Evolutionary conservation across 1,140 invertebrate genomes (phyloP).

Genomic region (Episyrphus balteatus): DNA sequence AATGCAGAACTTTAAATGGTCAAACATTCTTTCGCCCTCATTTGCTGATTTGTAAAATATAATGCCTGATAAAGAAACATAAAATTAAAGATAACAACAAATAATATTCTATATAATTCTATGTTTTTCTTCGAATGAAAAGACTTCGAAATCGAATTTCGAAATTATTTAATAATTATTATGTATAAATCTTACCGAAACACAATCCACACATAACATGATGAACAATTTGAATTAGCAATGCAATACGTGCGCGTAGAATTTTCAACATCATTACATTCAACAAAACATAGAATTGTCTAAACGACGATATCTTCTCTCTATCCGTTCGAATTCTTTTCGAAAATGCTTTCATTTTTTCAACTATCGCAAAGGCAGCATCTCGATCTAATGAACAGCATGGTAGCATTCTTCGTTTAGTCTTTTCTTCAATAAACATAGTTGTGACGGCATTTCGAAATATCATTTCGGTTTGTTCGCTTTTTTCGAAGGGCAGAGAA

Average conservation of each 20-base stretch:
- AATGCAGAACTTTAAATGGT: slow-evolving; percentile 54
- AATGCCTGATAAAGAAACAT: slow-evolving; percentile 20
- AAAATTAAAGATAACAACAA: slow-evolving; percentile 1
- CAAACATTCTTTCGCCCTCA: slow-evolving; percentile 51
- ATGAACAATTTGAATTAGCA: slow-evolving; percentile 48
- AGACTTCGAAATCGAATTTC: not conserved
- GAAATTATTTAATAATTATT: too few relatives aligned
- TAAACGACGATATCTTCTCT: slow-evolving; percentile 20
- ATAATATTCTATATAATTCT: not conserved
- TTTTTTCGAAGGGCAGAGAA: not conserved
- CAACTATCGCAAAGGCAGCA: slow-evolving; percentile 18
- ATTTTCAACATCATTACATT: slow-evolving; percentile 30
- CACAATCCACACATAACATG: slow-evolving; percentile 46
- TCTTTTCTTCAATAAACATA: slow-evolving; percentile 23
- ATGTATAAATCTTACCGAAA: slow-evolving; percentile 31
- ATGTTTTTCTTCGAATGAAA: not conserved
- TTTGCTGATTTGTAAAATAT: slow-evolving; percentile 49
- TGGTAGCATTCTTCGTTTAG: slow-evolving; percentile 21
- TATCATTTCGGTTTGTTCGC: slow-evolving; percentile 2
- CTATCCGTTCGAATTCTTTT: slow-evolving; percentile 14
- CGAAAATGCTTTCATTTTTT: slow-evolving; percentile 26
- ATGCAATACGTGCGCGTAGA: slow-evolving; percentile 33
- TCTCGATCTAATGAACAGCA: slow-evolving; percentile 17
- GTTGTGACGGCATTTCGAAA: slow-evolving; percentile 26
- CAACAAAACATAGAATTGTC: slow-evolving; percentile 28